These are phyloP conservation scores for Danio rerio DNA, from an alignment of 2,113 vertebrate genomes.

Conservation along the genomic window DNA sequence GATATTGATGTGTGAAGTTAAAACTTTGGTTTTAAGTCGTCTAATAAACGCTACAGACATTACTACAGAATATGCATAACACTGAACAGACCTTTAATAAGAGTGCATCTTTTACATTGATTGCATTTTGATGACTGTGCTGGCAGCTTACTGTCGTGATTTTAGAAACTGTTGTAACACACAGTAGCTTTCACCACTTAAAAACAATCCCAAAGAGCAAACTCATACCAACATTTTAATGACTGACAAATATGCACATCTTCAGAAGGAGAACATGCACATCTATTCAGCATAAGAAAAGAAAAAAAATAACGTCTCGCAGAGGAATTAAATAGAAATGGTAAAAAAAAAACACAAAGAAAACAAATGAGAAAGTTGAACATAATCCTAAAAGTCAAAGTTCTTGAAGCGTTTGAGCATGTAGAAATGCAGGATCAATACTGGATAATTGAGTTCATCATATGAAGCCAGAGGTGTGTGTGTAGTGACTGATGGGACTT, in stretches of 20 bases:
- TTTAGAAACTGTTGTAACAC: neutral
- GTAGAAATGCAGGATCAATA: neutral
- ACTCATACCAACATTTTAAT: conserved; percentile 33
- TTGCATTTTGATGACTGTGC: no score
- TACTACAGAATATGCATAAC: no score
- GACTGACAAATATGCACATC: conserved; percentile 39
- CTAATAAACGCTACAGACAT: no score
- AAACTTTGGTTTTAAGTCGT: no score
- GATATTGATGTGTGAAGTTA: no score
- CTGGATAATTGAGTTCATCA: neutral
- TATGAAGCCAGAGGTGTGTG: neutral
- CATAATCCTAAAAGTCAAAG: neutral
- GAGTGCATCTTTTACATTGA: no score
- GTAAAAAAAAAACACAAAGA: neutral
- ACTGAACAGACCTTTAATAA: no score
- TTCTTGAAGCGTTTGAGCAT: neutral
- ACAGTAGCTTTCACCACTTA: neutral
- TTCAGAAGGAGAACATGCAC: conserved; percentile 25
- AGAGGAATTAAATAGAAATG: neutral
- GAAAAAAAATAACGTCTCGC: neutral
- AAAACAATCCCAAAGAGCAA: neutral
- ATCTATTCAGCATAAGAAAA: neutral
- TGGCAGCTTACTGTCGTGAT: neutral
- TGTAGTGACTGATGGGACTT: neutral
- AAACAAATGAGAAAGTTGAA: neutral